A percentile compares a stretch with the other conserved stretches of the same genome.
Conservation (phyloP, 1,140 invertebrate species). For the Drosophila baimaii region DNA sequence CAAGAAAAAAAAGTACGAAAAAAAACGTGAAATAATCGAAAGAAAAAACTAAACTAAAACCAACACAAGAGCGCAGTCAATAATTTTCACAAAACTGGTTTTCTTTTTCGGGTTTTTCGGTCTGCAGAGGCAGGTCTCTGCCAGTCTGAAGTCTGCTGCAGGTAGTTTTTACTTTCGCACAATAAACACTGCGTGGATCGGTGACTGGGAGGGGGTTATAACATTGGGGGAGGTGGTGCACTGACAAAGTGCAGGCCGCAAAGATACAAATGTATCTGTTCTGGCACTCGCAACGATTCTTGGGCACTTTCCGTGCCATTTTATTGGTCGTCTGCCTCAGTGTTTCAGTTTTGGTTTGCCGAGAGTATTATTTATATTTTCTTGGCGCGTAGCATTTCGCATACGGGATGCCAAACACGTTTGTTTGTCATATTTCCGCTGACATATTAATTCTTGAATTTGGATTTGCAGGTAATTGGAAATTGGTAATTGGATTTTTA, state of each 20-base stretch:
- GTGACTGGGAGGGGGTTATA: conserved; percentile 3
- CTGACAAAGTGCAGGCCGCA: conserved; percentile 53
- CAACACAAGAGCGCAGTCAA: conserved; percentile 59
- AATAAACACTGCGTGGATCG: conserved; percentile 44
- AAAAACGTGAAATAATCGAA: conserved; percentile 23
- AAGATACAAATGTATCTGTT: conserved; percentile 76
- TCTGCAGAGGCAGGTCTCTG: conserved; percentile 38
- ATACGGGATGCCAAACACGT: conserved; percentile 70
- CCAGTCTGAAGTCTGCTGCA: conserved; percentile 64
- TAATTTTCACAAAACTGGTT: conserved; percentile 82
- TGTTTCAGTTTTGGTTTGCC: conserved; percentile 48
- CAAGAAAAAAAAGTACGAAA: conserved; percentile 4
- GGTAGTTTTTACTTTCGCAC: conserved; percentile 83
- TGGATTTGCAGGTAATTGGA: conserved; percentile 19
- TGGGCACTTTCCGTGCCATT: conserved; percentile 38
- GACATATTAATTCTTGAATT: conserved; percentile 65
- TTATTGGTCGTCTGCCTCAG: conserved; percentile 37
- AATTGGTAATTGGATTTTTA: conserved; percentile 10
- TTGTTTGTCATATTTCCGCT: conserved; percentile 78
- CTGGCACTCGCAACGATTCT: conserved; percentile 46
- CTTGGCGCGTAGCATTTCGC: conserved; percentile 63
- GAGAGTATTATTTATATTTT: conserved; percentile 65
- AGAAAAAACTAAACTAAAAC: conserved; percentile 38
- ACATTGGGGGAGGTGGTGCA: not conserved
- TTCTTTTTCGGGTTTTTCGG: conserved; percentile 49